Percentiles rank a stretch among this genome's conserved stretches.
Conservation (phyloP, 23 tunicate genomes). For the Ciona savignyi region DNA sequence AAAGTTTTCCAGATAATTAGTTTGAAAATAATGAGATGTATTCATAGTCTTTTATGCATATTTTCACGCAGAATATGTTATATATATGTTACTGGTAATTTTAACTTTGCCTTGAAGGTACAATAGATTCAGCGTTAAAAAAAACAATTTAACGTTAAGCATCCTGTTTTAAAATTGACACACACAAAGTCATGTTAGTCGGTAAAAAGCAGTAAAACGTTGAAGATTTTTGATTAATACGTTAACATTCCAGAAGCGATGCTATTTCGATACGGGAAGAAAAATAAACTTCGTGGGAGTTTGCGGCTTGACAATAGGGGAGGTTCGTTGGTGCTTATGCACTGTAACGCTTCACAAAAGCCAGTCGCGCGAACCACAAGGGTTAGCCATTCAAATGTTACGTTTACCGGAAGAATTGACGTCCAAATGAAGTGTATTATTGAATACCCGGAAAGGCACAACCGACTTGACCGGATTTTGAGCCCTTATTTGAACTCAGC, state of each 20-base stretch:
- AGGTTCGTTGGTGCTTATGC: conserved; percentile 38
- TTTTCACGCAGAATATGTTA: too few relatives aligned
- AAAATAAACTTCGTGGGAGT: conserved; percentile 2
- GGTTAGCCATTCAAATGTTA: not conserved
- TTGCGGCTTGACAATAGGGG: conserved; percentile 22
- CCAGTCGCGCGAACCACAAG: conserved; percentile 7
- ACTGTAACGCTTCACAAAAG: conserved; percentile 23
- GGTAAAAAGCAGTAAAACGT: too few relatives aligned
- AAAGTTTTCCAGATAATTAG: too few relatives aligned
- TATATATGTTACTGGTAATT: too few relatives aligned
- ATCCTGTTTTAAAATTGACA: too few relatives aligned
- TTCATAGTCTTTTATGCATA: too few relatives aligned
- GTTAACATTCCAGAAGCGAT: conserved; percentile 13
- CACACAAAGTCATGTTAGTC: too few relatives aligned
- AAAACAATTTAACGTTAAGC: too few relatives aligned
- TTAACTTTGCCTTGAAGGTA: too few relatives aligned
- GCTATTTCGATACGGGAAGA: conserved; percentile 15
- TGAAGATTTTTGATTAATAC: not conserved
- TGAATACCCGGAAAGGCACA: conserved; percentile 18
- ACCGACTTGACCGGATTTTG: conserved; percentile 12
- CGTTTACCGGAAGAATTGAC: conserved; percentile 4
- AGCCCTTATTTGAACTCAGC: conserved; percentile 32
- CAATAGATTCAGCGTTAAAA: too few relatives aligned
- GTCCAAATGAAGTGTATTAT: conserved; percentile 18
- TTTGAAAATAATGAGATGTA: too few relatives aligned